phyloP scores from a whole-genome alignment of 2,113 vertebrate species.

The Tiliqua scincoides region DNA sequence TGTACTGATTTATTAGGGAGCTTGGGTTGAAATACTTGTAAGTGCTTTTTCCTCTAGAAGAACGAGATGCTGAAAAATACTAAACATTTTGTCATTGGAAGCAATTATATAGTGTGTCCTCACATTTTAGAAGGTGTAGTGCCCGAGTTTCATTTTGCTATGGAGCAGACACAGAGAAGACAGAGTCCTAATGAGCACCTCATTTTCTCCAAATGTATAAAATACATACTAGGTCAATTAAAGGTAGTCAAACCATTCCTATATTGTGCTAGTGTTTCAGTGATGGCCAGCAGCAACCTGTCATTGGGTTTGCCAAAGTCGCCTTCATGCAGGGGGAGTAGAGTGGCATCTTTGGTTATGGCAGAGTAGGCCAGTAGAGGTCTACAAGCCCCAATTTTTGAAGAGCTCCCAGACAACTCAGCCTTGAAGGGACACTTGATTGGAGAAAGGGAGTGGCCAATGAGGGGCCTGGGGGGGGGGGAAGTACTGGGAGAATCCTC shows the following conservation, averaged over 20 bases:
- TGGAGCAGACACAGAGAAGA: not conserved
- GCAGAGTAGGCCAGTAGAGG: no score
- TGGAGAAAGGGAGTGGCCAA: not conserved
- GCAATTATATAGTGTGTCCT: not conserved
- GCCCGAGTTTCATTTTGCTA: not conserved
- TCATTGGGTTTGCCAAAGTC: not conserved
- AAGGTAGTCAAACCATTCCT: not conserved
- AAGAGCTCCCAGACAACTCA: not conserved
- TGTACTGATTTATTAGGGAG: slow-evolving; percentile 68
- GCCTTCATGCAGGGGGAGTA: not conserved
- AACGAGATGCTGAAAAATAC: not conserved
- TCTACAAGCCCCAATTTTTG: not conserved
- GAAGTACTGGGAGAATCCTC: not conserved
- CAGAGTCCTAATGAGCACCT: not conserved
- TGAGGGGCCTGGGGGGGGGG: not conserved
- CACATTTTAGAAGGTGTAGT: not conserved
- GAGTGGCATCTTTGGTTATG: no score
- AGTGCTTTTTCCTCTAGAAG: slow-evolving; percentile 19
- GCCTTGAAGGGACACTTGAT: not conserved
- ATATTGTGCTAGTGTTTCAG: not conserved
- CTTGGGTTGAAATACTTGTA: slow-evolving; percentile 55
- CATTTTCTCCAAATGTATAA: not conserved
- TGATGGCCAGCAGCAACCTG: not conserved
- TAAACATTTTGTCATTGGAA: slow-evolving; percentile 6
- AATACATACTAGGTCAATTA: not conserved